Evolutionary conservation across 1,140 invertebrate species (phyloP), one percentile per base, ranked within the genome.

Genomic region (Neelides sp.): DNA sequence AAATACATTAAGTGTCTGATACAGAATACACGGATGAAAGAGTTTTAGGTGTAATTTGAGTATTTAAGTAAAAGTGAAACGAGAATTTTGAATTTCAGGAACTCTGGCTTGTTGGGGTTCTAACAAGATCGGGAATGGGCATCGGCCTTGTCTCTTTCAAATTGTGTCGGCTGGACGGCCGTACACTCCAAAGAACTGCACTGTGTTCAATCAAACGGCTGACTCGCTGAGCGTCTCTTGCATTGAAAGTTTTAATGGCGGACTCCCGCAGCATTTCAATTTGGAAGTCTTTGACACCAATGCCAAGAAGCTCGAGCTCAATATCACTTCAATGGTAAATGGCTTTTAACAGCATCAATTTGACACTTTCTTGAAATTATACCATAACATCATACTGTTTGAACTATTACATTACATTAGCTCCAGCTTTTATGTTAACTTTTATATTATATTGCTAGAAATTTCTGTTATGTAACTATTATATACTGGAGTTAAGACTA

Each of bases 141-240:
- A 40, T 52, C 43, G 61, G 52, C 35, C 58, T 32, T 48, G 64
- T 52, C 28, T 41, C 36, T 59, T 56, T 35, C 56, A 59, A 59
- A 58, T 59, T 58, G 53, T 60, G 35, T 50, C 66, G 67, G 56
- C 73, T 77, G 86, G 86, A 58, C 79, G 82, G 22, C 88, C 88
- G 3, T 87, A 89, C 62, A 77, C 83, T 28, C 71, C 89, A 23
- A 75, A 82, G 55, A 91, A 91, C 67, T 92, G 88, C 66, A 79
- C 80, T 15, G 74, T 87, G 8, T 75, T 78, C 12, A 91, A 92
- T 69, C 80, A 85, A 30, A 90, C 86, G 5, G 80, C 83, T 60
- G 85, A 81, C 32, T 85, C 83, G 0, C 61, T 89, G 40, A 74
- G 78, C 62, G 79, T 88, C 4, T 77, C 82, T 34, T 89, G 85